Base-by-base conservation (phyloP, 2,888 invertebrate genomes). In the Lucinisca nassula region DNA sequence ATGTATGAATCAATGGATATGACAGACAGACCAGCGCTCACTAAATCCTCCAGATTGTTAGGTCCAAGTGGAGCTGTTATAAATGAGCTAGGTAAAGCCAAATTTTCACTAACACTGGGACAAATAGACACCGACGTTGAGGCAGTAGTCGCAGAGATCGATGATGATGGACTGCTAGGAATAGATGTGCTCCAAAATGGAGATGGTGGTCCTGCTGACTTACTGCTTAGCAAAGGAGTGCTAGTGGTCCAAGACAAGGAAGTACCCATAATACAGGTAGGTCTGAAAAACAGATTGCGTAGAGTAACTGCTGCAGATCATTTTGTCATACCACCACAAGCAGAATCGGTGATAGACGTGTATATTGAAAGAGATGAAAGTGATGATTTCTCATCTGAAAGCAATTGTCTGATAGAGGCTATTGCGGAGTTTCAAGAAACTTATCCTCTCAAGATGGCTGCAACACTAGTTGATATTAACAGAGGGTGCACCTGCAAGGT, bases 361-460 rank as follows among this genome's bases (percentile, higher is more conserved):
- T 84, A 73, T 30, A 30, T 90, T 32, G 85, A 88, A 35, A 58
- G 80, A n/a, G 35, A 38, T 12, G 80, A 79, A n/a, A 27, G 3
- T 6, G 84, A 87, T 76, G 76, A 83, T 40, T 35, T 55, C 3
- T n/a, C 14, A 6, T 21, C 21, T 14, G 27, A 32, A 4, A 37
- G 45, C 6, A 76, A 86, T 14, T 82, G 67, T 51, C 21, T 89
- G 27, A 77, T 89, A n/a, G 87, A 90, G 73, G 79, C 87, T 10
- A 83, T 72, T 10, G 37, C 51, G 0, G 2, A 45, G 3, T 84
- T 90, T 32, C 49, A 67, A 21, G 82, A 83, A 35, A 79, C 45
- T 12, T 81, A 90, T 74, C 84, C 76, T 10, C 30, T 91, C 6
- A 14, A 79, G 45, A 75, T 91, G 79, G 86, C 91, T 14, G 40